These are phyloP conservation scores for Saimiri boliviensis DNA, from an alignment of 2,113 vertebrate genomes.

Conservation along the genomic window DNA sequence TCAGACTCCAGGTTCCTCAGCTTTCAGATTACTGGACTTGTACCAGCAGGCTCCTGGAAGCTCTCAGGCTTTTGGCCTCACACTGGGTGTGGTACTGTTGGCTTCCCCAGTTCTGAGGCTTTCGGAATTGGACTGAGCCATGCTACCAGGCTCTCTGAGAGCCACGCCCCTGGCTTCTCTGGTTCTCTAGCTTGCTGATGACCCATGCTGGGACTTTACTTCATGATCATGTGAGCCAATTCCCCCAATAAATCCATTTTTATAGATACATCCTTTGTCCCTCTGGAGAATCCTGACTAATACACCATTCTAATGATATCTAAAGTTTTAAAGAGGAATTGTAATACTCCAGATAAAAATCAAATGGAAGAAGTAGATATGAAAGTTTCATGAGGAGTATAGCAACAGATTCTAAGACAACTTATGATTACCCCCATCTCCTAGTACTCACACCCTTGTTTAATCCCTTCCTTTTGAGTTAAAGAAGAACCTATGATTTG, in stretches of 20 bases:
- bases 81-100: not conserved
- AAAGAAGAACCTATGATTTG: not conserved
- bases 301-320: not conserved
- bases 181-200: not conserved
- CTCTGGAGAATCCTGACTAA: not conserved
- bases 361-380: not conserved
- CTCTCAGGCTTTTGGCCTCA: not conserved
- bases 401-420: not conserved
- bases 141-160: not conserved
- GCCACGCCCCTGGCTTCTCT: not conserved
- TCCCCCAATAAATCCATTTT: too few species aligned
- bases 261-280: not conserved
- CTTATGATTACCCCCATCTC: not conserved
- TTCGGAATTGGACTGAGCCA: not conserved
- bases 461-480: not conserved
- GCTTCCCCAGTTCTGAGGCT: not conserved
- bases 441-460: not conserved
- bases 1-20: not conserved
- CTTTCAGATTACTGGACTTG: not conserved
- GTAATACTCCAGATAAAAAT: not conserved
- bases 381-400: not conserved
- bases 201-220: not conserved
- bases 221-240: not conserved
- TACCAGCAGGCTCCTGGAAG: too few species aligned
- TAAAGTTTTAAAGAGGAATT: not conserved